Conservation (phyloP, 2,888 invertebrate species). For the Monopis laevigella region DNA sequence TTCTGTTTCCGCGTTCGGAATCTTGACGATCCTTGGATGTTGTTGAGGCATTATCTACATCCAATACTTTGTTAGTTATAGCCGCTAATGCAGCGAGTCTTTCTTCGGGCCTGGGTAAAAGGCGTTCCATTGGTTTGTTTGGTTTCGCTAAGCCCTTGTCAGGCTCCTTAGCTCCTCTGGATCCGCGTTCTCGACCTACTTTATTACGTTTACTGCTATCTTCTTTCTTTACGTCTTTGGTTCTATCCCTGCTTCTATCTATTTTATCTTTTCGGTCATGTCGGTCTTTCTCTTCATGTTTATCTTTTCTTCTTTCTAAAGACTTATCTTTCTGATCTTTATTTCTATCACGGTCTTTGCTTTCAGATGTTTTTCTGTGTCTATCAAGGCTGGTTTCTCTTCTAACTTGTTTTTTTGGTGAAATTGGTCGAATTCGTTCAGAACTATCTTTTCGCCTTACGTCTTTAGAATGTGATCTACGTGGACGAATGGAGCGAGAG, state of each 20-base stretch:
- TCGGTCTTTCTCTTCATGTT: slow-evolving; percentile 66
- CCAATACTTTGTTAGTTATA: slow-evolving; percentile 51
- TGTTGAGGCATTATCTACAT: slow-evolving; percentile 52
- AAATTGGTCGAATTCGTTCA: slow-evolving; percentile 56
- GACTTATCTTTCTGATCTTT: slow-evolving; percentile 59
- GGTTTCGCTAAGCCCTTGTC: slow-evolving; percentile 70
- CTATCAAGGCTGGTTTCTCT: slow-evolving; percentile 49
- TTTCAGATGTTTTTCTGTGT: slow-evolving; percentile 46
- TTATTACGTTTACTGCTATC: slow-evolving; percentile 58
- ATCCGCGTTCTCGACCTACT: slow-evolving; percentile 55
- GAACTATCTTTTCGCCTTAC: slow-evolving; percentile 54
- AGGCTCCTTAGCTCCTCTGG: slow-evolving; percentile 47
- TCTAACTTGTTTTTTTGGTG: slow-evolving; percentile 53
- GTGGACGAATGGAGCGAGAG: slow-evolving; percentile 51
- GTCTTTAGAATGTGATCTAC: slow-evolving; percentile 48
- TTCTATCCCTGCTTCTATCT: slow-evolving; percentile 73
- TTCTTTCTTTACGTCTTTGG: slow-evolving; percentile 60
- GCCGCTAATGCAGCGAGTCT: slow-evolving; percentile 69
- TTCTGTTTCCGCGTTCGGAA: slow-evolving; percentile 52
- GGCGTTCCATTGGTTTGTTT: slow-evolving; percentile 68
- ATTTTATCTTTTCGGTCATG: slow-evolving; percentile 74
- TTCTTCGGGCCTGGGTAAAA: slow-evolving; percentile 71
- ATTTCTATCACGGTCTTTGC: slow-evolving; percentile 63
- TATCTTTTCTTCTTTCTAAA: slow-evolving; percentile 58
- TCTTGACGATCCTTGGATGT: slow-evolving; percentile 59